Base-by-base conservation (phyloP, 2,888 invertebrate genomes). In the Tetheella fluctuosa region DNA sequence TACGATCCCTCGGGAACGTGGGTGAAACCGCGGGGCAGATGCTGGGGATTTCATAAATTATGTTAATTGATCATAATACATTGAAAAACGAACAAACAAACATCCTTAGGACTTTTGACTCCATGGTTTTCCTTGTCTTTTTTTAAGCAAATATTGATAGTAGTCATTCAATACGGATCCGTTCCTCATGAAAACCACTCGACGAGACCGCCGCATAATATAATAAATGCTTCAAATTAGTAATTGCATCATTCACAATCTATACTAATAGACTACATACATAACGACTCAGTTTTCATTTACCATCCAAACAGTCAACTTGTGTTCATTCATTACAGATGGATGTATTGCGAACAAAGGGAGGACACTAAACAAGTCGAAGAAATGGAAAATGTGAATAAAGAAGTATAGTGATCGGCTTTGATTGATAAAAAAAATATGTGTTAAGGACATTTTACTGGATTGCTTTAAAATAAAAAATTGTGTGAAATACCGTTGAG, bases 321-420 rank as follows among this genome's bases (percentile, higher is more conserved):
- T 59, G 30, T 55, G 34, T 20, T 55, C 15, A 34, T 55, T 65
- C 59, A 59, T 88, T 90, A 59, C 86, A 96, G 96, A 59, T 96
- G 96, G 96, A 94, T 96, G 91, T 96, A 96, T 81, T 93, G 94
- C 67, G 95, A 96, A 79, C 95, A 95, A 76, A 93, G 90, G 67
- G 90, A 93, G 75, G 94, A 95, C 70, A 84, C 78, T 67, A 84
- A 83, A 69, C 79, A 77, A 68, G 70, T 70, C 8, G 77, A 81
- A 52, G 83, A 83, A 74, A 64, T 77, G 65, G 85, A 84, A 59
- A 78, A 78, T 65, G 81, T 67, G 2, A 86, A 82, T 58, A 81
- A 75, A 60, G 80, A 81, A 70, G 76, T 81, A 58, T 83, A 79
- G 71, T 60, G 64, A 53, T 12, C 48, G 42, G 13, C 4, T 28